These are phyloP conservation scores for Cheumatopsyche charites DNA, from an alignment of 1,140 invertebrate genomes.

Conservation along the genomic window DNA sequence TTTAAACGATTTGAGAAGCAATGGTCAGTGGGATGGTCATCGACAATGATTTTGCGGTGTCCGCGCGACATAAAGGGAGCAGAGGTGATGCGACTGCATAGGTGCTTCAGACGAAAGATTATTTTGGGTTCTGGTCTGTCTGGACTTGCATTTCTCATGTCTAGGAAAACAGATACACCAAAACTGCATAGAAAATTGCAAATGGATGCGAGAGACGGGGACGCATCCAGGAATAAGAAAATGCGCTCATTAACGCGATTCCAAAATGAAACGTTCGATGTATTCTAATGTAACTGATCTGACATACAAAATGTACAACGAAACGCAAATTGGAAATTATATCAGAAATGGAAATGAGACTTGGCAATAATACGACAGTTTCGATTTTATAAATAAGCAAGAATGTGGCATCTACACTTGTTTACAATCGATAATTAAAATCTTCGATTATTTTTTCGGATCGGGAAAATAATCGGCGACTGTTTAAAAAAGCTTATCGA, in stretches of 20 bases:
- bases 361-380: too few relatives aligned
- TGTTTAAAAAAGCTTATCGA: constrained; percentile 1
- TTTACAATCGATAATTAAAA: too few relatives aligned
- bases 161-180: constrained; percentile 32
- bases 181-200: constrained; percentile 34
- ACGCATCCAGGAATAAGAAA: background rate
- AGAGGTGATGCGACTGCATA: constrained; percentile 24
- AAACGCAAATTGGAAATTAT: too few relatives aligned
- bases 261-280: too few relatives aligned
- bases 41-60: constrained; percentile 23
- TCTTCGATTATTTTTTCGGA: too few relatives aligned
- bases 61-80: constrained; percentile 32
- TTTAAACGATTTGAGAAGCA: background rate
- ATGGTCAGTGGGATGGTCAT: background rate
- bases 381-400: too few relatives aligned
- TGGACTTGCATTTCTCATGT: constrained; percentile 34
- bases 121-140: constrained; percentile 31
- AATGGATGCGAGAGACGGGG: constrained; percentile 10
- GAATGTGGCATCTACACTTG: too few relatives aligned
- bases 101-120: constrained; percentile 35
- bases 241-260: too few relatives aligned
- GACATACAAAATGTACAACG: too few relatives aligned
- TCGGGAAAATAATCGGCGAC: background rate
- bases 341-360: too few relatives aligned
- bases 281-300: too few relatives aligned